Evolutionary conservation across 2,888 invertebrate species (phyloP), one percentile per base, ranked within the genome.

Genomic region (Saturnia pavonia): DNA sequence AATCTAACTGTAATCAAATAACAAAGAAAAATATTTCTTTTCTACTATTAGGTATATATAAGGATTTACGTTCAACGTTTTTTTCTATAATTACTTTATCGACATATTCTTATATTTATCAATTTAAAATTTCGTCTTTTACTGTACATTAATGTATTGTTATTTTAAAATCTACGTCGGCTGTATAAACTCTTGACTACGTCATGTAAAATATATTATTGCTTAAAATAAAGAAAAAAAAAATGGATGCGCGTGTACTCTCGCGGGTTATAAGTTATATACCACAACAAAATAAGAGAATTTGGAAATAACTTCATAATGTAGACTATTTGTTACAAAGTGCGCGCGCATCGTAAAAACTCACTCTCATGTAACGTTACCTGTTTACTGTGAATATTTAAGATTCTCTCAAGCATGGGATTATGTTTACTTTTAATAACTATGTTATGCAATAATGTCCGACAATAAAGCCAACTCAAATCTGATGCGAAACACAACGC

Each of bases 401-500:
- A 14, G 4, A 25, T 1, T 27, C 57, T 27, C 3, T 60, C 14
- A 27, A 27, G 14, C 25, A 12, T 25, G 4, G 14, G 25, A 12
- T 27, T 19, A 25, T 27, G 14, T 60, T 65, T 40, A 12, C 8
- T 65, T 65, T 63, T 40, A 65, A 65, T 40, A 65, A 7, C 40
- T n/a, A 11, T 40, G 27, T 65, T n/a, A 19, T n/a, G 40, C 11
- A 63, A 14, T 65, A 40, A 65, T 9, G 19, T 19, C 16, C 40
- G n/a, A 25, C 40, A 65, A 65, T 65, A 65, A 65, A 65, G 40
- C 22, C 8, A 65, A n/a, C 19, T 40, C 9, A 65, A 65, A 65
- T 65, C 40, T 43, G 42, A 42, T 67, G 66, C 70, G 51, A 57
- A 67, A 51, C 63, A 69, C 16, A 54, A 42, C 70, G 43, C 19